A percentile compares a stretch with the other conserved stretches of the same genome.
Conservation (phyloP, 2,797 vertebrate genomes). For the Potorous gilbertii region DNA sequence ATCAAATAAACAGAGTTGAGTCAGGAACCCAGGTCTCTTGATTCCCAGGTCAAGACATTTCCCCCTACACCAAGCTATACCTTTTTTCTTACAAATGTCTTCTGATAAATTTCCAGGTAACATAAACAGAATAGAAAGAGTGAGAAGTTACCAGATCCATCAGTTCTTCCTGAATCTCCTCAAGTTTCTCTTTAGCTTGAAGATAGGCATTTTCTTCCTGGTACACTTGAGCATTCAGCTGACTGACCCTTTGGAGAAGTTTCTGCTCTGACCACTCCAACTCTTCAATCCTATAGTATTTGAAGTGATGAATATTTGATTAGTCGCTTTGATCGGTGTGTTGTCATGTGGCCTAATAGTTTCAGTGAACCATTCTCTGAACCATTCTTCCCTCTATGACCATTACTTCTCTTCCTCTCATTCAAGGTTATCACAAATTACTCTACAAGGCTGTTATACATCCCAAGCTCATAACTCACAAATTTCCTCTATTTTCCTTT, state of each 20-base stretch:
- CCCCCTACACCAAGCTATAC: background rate
- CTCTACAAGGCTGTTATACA: background rate
- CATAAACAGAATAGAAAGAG: fast-evolving
- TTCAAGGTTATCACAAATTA: background rate
- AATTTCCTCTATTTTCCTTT: background rate
- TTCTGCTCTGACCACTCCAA: conserved; percentile 82
- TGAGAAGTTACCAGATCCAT: conserved; percentile 72
- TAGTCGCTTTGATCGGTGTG: fast-evolving
- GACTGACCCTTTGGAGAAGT: conserved; percentile 77
- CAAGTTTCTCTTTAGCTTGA: conserved; percentile 84
- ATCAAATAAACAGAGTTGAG: background rate
- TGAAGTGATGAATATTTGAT: conserved; percentile 34
- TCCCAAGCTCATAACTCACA: background rate
- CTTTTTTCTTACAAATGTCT: background rate
- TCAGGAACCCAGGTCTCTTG: background rate
- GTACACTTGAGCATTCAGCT: conserved; percentile 63
- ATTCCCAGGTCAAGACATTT: background rate
- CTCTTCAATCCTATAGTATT: conserved; percentile 80
- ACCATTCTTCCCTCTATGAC: background rate
- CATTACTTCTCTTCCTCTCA: background rate
- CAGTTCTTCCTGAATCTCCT: conserved; percentile 83
- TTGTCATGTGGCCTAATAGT: fast-evolving
- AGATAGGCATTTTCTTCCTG: conserved; percentile 70
- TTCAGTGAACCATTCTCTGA: background rate
- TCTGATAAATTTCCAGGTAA: background rate